These are phyloP conservation scores for Recurvirostra avosetta DNA, from an alignment of 2,113 vertebrate genomes.

Conservation along the genomic window DNA sequence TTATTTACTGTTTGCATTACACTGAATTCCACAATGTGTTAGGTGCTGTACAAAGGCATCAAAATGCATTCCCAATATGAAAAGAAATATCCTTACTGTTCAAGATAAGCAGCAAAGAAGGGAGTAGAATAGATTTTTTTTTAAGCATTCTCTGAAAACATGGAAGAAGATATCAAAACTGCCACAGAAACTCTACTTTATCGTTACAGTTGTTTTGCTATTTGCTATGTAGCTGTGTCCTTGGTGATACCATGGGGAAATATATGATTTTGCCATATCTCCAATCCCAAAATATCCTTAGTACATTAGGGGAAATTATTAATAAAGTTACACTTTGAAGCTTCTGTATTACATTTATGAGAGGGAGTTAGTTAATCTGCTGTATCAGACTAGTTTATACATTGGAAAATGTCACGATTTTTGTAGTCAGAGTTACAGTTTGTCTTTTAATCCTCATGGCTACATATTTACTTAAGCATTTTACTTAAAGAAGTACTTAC, in stretches of 20 bases:
- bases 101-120: neutral
- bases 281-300: neutral
- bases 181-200: neutral
- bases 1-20: neutral
- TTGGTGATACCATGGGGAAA: neutral
- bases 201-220: neutral
- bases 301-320: neutral
- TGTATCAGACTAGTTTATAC: neutral
- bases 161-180: neutral
- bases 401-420: neutral
- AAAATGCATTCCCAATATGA: neutral
- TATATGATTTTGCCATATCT: neutral
- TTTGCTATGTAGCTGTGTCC: neutral
- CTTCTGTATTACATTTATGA: neutral
- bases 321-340: constrained; percentile 12
- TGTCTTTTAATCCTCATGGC: neutral
- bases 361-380: neutral
- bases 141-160: neutral
- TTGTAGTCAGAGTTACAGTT: neutral
- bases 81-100: neutral
- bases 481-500: neutral
- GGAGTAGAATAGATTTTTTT: neutral
- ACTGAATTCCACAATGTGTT: neutral
- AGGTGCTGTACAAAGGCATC: neutral
- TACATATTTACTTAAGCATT: neutral